Conservation (phyloP, 2,888 invertebrate species). For the Pachliopta kotzebuea region DNA sequence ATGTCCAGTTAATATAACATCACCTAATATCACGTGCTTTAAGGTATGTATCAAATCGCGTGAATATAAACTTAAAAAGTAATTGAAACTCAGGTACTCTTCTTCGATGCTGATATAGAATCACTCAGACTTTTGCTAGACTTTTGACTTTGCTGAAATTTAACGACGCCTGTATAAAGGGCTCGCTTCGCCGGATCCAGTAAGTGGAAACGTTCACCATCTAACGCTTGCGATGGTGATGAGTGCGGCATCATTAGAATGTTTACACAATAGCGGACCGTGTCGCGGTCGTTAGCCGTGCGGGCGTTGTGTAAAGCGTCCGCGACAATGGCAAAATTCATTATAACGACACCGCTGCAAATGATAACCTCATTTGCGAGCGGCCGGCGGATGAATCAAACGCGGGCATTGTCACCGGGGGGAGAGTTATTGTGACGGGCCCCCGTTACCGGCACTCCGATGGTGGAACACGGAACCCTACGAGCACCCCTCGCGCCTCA, state of each 20-base stretch:
- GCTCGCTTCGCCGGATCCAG: not conserved
- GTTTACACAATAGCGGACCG: conserved; percentile 18
- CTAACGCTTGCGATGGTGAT: conserved; percentile 9
- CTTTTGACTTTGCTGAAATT: no score
- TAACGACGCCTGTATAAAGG: not conserved
- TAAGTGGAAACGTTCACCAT: not conserved
- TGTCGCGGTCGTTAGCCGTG: conserved; percentile 22
- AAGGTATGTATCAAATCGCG: no score
- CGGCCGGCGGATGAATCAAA: conserved; percentile 74
- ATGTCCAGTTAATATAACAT: no score
- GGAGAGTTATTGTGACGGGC: conserved; percentile 79
- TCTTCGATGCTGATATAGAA: no score
- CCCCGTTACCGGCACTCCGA: conserved; percentile 72
- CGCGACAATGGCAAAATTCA: conserved; percentile 68
- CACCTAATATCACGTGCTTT: no score
- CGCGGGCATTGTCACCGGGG: conserved; percentile 77
- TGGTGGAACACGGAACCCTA: conserved; percentile 41
- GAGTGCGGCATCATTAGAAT: conserved; percentile 23
- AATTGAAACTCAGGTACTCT: no score
- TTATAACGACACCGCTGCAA: conserved; percentile 63
- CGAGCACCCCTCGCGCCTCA: conserved; percentile 36
- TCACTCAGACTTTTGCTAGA: no score
- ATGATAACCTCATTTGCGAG: conserved; percentile 78
- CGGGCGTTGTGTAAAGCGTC: not conserved
- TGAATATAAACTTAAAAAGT: no score